Conservation (phyloP, 2,888 invertebrate species). For the Cyclophora albipunctata region DNA sequence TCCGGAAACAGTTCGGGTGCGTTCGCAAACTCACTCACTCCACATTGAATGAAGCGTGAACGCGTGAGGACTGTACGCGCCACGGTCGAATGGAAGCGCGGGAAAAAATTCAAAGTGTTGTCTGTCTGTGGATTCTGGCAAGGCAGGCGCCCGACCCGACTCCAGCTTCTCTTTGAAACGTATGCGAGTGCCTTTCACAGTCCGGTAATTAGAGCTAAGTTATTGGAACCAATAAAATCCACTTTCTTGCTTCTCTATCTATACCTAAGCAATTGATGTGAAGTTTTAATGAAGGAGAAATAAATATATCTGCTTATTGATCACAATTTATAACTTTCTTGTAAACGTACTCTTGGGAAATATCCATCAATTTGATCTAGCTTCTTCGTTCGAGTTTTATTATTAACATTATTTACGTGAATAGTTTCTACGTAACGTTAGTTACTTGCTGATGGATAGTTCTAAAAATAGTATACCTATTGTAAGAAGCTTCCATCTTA, state of each 20-base stretch:
- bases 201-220: slow-evolving; percentile 21
- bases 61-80: slow-evolving; percentile 33
- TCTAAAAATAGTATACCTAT: no score
- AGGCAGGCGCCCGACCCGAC: slow-evolving; percentile 9
- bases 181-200: slow-evolving; percentile 16
- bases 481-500: no score
- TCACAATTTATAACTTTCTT: no score
- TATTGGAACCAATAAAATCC: slow-evolving; percentile 19
- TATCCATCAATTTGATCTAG: no score
- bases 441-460: no score
- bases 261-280: no score
- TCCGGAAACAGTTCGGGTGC: slow-evolving; percentile 48
- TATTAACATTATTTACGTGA: no score
- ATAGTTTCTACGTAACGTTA: no score
- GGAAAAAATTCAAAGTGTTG: slow-evolving; percentile 16
- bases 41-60: slow-evolving; percentile 47
- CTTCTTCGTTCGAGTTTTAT: no score
- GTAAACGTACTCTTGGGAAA: no score
- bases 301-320: no score
- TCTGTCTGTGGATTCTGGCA: slow-evolving; percentile 15
- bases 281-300: no score
- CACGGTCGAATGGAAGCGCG: slow-evolving; percentile 30
- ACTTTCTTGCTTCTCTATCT: slow-evolving; percentile 1
- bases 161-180: slow-evolving; percentile 10
- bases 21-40: slow-evolving; percentile 48